Conservation (phyloP, 2,113 vertebrate species). For the Protobothrops flavoviridis region DNA sequence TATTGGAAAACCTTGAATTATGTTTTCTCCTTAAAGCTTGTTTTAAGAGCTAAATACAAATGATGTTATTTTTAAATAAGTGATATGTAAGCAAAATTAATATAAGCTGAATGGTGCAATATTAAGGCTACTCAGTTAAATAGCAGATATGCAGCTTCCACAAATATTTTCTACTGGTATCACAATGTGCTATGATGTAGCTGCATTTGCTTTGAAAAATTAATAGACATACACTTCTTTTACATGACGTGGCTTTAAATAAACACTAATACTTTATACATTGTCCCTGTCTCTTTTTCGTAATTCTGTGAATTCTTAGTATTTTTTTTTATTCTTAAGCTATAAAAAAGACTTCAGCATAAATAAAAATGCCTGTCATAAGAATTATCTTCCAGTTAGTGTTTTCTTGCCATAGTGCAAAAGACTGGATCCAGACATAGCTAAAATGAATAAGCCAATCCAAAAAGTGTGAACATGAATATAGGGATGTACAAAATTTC, state of each 20-base stretch:
- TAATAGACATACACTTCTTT: conserved; percentile 28
- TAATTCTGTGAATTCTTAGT: conserved; percentile 54
- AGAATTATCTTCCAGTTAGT: not conserved
- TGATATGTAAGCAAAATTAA: not conserved
- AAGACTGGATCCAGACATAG: not conserved
- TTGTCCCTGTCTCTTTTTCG: not conserved
- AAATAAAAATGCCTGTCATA: conserved; percentile 53
- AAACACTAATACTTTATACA: conserved; percentile 68
- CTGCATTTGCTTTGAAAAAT: not conserved
- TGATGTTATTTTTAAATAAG: not conserved
- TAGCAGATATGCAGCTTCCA: conserved; percentile 23
- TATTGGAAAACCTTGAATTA: conserved; percentile 70
- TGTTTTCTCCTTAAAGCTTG: not conserved
- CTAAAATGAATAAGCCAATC: not conserved
- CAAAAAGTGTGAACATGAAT: not conserved
- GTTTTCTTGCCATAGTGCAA: not conserved
- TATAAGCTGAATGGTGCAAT: conserved; percentile 17
- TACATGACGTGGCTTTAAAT: conserved; percentile 38
- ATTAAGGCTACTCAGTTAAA: conserved; percentile 41
- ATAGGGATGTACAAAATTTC: not conserved
- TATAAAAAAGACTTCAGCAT: conserved; percentile 37
- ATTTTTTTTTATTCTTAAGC: conserved; percentile 44
- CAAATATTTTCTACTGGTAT: conserved; percentile 40
- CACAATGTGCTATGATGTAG: conserved; percentile 23
- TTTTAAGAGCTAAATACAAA: not conserved